A percentile compares a stretch with the other conserved stretches of the same genome.
Conservation (phyloP, 2,888 invertebrate genomes). For the Ochropacha duplaris region DNA sequence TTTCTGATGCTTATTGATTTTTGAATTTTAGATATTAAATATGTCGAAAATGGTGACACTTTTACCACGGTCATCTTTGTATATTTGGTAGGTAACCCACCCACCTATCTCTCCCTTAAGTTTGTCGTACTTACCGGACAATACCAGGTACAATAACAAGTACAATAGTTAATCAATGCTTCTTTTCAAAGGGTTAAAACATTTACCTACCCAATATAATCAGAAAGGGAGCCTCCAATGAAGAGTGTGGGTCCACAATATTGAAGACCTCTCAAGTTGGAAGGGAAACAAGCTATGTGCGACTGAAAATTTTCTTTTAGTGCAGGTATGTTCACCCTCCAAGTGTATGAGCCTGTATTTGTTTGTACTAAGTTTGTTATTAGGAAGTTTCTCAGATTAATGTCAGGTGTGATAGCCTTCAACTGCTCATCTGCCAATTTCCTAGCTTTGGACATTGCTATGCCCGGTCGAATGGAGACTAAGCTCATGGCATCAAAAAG, state of each 20-base stretch:
- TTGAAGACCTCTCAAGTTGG: constrained; percentile 68
- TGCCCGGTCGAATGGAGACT: constrained; percentile 83
- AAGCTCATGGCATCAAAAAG: constrained; percentile 87
- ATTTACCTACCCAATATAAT: constrained; percentile 90
- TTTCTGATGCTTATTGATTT: too few species aligned
- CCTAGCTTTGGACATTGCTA: constrained; percentile 87
- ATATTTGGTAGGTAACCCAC: too few species aligned
- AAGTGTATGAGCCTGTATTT: constrained; percentile 84
- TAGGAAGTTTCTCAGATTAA: constrained; percentile 88
- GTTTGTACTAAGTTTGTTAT: constrained; percentile 92
- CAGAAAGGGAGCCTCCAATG: constrained; percentile 91
- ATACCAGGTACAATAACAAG: too few species aligned
- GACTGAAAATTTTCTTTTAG: constrained; percentile 86
- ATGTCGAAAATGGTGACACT: too few species aligned
- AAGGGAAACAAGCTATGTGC: constrained; percentile 86
- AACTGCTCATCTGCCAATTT: constrained; percentile 85
- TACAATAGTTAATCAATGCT: background rate
- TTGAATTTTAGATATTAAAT: too few species aligned
- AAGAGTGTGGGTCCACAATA: constrained; percentile 90
- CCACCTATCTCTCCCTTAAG: too few species aligned
- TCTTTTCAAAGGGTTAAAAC: constrained; percentile 5
- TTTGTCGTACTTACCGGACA: too few species aligned
- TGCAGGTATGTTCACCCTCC: constrained; percentile 91
- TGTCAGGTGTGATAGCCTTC: constrained; percentile 79
- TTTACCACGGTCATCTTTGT: too few species aligned